Conservation (phyloP, 2,113 vertebrate species). For the Megalops atlanticus region DNA sequence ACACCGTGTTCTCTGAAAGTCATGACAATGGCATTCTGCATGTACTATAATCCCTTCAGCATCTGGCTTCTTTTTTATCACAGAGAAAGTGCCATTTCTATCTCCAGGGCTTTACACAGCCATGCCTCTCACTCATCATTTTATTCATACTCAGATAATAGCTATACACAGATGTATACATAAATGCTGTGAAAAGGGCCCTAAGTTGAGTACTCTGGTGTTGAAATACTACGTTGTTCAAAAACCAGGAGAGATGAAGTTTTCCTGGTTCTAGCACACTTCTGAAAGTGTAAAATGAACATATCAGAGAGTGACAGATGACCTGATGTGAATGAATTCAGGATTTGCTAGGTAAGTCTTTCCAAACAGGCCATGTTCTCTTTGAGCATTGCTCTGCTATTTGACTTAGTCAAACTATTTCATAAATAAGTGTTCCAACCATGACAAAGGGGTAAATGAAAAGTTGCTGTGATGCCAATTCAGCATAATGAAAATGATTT, state of each 20-base stretch:
- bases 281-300: not conserved
- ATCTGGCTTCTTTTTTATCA: not conserved
- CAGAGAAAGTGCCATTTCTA: not conserved
- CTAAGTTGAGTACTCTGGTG: not conserved
- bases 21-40: not conserved
- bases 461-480: constrained; percentile 42
- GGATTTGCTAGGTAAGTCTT: not conserved
- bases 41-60: no score
- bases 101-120: not conserved
- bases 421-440: constrained; percentile 10
- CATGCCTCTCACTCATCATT: not conserved
- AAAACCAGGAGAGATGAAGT: not conserved
- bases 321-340: not conserved
- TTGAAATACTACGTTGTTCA: not conserved
- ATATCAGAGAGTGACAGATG: not conserved
- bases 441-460: constrained; percentile 29
- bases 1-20: not conserved
- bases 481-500: constrained; percentile 77
- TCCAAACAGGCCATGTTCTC: not conserved
- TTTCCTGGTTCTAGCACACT: not conserved
- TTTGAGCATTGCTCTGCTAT: not conserved
- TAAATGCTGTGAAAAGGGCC: not conserved
- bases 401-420: not conserved
- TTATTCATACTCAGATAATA: not conserved
- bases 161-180: not conserved